Evolutionary conservation across 2,888 invertebrate species (phyloP).

Genomic region (Agrilus mali): DNA sequence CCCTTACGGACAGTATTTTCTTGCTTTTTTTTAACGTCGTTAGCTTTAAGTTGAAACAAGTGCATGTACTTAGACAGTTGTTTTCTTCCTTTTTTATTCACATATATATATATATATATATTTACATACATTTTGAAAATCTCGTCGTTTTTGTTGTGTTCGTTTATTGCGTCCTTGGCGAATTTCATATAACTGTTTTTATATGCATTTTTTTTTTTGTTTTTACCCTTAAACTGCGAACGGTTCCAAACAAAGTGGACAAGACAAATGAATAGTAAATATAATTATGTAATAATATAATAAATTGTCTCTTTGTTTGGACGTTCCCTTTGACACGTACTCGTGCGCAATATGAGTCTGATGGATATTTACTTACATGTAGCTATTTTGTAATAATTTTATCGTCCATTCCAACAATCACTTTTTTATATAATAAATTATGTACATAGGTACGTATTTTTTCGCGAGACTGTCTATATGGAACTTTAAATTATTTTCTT

Average conservation of each 20-base stretch:
- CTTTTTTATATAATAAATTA: not conserved
- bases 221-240: no score
- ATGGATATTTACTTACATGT: slow-evolving; percentile 7
- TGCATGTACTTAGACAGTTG: not conserved
- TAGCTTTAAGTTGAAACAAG: not conserved
- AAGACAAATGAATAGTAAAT: no score
- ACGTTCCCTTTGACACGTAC: no score
- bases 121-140: not conserved
- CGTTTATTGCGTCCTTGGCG: no score
- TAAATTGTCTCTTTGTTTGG: no score
- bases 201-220: no score
- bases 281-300: no score
- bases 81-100: not conserved
- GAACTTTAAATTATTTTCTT: not conserved
- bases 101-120: no score
- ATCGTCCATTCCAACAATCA: slow-evolving; percentile 2
- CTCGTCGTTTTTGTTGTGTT: not conserved
- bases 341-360: not conserved
- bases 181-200: no score
- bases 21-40: not conserved
- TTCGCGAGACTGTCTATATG: no score
- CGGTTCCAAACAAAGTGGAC: no score
- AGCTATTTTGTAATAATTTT: slow-evolving; percentile 9
- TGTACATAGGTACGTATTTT: no score
- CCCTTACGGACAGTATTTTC: not conserved